Base-by-base conservation (phyloP, 2,797 vertebrate species). In the Allobates femoralis region DNA sequence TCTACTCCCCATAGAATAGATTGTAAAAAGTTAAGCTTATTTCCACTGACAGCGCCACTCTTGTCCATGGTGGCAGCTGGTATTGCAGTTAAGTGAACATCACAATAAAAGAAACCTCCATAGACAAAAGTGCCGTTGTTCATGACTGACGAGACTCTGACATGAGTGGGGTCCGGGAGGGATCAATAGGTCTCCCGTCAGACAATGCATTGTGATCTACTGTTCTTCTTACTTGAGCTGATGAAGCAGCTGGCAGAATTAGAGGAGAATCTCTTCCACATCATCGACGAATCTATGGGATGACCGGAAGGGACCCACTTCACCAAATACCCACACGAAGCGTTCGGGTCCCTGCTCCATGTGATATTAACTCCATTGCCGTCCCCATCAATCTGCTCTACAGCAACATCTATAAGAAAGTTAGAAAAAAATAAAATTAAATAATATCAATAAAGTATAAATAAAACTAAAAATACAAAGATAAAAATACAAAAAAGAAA, bases 281-380 rank as follows among this genome's bases (percentile, higher is more conserved):
- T 90, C 78, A 94, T 88, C 4, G 76, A 91, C 89, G 93, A 94
- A 2, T 90, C 89, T 51, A 92, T 87, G 37, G 90, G 83, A 7
- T 16, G 89, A 69, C 89, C 90, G 0, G 93, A 90, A 79, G 89
- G 90, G 84, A 92, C 93, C 94, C 94, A 95, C 66, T 94, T 94
- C 60, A 95, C 88, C 8, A 92, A 80, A 0, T 95, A 94, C 84
- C 94, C 94, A 34, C 95, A 95, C 8, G 93, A 94, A 89, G 93
- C 79, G 6, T 93, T 94, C 55, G 91, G 88, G 69, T 94, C 88
- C 2, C 87, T 85, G 83, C 82, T 89, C 95, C 95, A 95, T 75
- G 90, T 89, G 88, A 95, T 88, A 84, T 92, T 90, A 90, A 95
- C 89, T 51, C 92, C 92, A 55, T 91, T 91, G 34, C 91, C 92